These are phyloP conservation scores for Hylia prasina DNA, from an alignment of 2,113 vertebrate genomes.

Conservation along the genomic window DNA sequence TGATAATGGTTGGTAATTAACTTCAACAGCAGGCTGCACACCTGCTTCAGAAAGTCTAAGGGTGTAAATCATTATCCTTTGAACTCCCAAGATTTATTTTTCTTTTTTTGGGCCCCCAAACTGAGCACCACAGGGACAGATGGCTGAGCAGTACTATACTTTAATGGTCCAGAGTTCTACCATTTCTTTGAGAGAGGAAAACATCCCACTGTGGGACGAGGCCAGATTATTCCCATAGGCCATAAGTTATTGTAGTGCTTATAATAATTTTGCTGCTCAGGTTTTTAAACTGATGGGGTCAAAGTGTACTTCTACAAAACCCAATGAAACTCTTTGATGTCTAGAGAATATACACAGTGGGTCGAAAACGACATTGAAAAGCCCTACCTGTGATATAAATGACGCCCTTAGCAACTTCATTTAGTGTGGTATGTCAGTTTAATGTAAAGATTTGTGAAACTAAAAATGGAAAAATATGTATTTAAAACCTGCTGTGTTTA, in stretches of 20 bases:
- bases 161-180: not conserved
- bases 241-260: not conserved
- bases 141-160: not conserved
- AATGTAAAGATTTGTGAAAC: not conserved
- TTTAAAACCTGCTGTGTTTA: not conserved
- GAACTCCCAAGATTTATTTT: not conserved
- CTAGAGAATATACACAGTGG: not conserved
- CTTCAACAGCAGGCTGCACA: constrained; percentile 22
- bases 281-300: not conserved
- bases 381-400: not conserved
- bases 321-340: not conserved
- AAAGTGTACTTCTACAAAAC: not conserved
- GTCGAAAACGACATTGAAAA: not conserved
- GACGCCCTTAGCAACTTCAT: not conserved
- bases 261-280: not conserved
- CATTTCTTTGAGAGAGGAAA: not conserved
- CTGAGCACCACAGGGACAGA: not conserved
- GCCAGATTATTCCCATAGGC: not conserved
- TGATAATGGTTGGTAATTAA: constrained; percentile 28
- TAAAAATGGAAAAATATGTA: not conserved
- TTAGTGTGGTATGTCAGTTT: not conserved
- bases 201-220: not conserved
- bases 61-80: not conserved
- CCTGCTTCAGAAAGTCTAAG: not conserved
- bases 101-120: not conserved